phyloP scores from a whole-genome alignment of 2,113 vertebrate species.

The Corythornis cristatus region DNA sequence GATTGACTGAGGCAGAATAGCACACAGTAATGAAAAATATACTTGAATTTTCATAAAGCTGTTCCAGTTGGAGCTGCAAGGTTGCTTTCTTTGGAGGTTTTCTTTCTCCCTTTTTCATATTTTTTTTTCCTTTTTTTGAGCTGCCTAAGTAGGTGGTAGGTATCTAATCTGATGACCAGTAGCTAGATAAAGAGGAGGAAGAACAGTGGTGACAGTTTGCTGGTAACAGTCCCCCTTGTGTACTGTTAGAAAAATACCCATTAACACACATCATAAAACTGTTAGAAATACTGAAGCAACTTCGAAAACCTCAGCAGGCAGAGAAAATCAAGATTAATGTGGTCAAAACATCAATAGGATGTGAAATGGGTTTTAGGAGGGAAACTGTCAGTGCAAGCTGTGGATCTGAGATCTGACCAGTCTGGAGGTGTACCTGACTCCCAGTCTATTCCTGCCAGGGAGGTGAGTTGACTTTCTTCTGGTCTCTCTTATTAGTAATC shows the following conservation, averaged over 20 bases:
- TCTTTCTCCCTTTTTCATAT: not conserved
- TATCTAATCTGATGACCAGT: not conserved
- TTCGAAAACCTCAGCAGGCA: not conserved
- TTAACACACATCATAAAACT: not conserved
- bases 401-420: not conserved
- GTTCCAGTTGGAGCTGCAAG: not conserved
- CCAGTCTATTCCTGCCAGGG: not conserved
- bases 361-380: not conserved
- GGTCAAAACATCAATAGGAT: not conserved
- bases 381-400: not conserved
- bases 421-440: not conserved
- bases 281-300: not conserved
- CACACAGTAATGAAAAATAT: not conserved
- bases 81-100: not conserved
- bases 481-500: not conserved
- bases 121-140: not conserved
- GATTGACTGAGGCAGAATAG: not conserved
- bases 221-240: not conserved
- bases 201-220: not conserved
- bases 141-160: not conserved
- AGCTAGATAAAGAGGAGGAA: conserved; percentile 3
- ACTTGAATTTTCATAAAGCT: not conserved
- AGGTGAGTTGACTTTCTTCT: not conserved
- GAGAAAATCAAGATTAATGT: not conserved
- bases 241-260: not conserved